These are phyloP conservation scores for Cybosia mesomella DNA, from an alignment of 2,888 invertebrate species.

Conservation along the genomic window DNA sequence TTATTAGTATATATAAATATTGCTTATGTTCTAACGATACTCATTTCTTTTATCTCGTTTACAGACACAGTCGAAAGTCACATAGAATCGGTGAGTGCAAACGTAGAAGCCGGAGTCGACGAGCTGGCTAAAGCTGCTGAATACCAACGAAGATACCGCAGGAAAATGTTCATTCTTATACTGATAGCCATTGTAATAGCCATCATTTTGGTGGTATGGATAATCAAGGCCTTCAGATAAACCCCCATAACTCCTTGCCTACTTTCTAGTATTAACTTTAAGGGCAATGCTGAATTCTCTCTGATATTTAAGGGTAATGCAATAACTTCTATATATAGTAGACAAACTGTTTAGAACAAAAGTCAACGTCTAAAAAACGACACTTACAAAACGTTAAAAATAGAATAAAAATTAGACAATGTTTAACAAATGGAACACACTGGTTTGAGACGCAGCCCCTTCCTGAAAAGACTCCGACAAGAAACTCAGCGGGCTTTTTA, in stretches of 20 bases:
- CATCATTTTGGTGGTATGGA: conserved; percentile 90
- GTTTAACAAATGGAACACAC: too few species aligned
- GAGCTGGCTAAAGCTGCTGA: conserved; percentile 93
- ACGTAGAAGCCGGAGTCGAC: conserved; percentile 92
- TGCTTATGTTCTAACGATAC: too few species aligned
- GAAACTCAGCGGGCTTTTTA: too few species aligned
- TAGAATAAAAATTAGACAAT: too few species aligned
- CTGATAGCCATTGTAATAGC: conserved; percentile 89
- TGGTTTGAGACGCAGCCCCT: too few species aligned
- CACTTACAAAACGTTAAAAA: background rate
- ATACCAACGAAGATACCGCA: conserved; percentile 91
- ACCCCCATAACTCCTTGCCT: background rate
- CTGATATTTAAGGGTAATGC: background rate
- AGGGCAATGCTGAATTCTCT: background rate
- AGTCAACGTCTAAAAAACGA: too few species aligned
- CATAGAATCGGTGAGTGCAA: conserved; percentile 91
- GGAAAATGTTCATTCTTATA: conserved; percentile 91
- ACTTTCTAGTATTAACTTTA: conserved; percentile 7
- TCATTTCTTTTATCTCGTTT: conserved; percentile 49
- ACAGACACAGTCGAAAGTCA: conserved; percentile 94
- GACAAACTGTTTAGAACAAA: background rate
- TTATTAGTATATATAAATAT: too few species aligned
- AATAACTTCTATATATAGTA: background rate
- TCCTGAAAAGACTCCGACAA: too few species aligned
- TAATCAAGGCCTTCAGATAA: conserved; percentile 88